Conservation (phyloP, 1,140 invertebrate species). For the Drosophila bipectinata region DNA sequence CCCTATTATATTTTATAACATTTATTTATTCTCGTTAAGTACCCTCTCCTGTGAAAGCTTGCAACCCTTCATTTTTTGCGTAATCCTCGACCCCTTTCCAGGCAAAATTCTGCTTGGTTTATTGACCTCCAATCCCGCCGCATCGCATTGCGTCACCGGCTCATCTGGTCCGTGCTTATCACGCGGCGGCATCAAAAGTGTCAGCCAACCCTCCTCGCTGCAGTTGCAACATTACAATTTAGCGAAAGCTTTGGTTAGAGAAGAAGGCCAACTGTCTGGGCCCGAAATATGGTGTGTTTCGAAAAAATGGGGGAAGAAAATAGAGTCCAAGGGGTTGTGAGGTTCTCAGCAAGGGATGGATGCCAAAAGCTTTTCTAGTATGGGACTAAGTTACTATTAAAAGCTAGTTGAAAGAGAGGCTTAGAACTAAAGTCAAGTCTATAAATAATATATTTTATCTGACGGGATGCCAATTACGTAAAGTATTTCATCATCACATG, state of each 20-base stretch:
- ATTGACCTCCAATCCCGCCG: slow-evolving; percentile 53
- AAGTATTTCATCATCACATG: slow-evolving; percentile 5
- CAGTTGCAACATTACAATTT: slow-evolving; percentile 48
- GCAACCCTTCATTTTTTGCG: slow-evolving; percentile 25
- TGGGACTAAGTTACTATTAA: slow-evolving; percentile 41
- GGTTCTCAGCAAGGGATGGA: not conserved
- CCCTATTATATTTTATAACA: too few species aligned
- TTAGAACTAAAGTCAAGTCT: too few species aligned
- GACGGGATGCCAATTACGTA: too few species aligned
- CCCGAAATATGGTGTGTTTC: slow-evolving; percentile 11
- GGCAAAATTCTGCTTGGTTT: slow-evolving; percentile 40
- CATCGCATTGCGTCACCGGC: slow-evolving; percentile 51
- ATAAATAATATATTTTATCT: too few species aligned
- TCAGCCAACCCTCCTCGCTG: slow-evolving; percentile 23
- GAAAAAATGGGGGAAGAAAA: slow-evolving; percentile 2
- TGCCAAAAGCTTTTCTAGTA: not conserved
- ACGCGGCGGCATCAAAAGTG: slow-evolving; percentile 53
- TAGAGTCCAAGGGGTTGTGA: not conserved
- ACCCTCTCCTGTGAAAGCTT: slow-evolving; percentile 13
- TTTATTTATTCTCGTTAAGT: not conserved
- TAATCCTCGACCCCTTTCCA: slow-evolving; percentile 9
- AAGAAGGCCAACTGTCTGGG: slow-evolving; percentile 39
- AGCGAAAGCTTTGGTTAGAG: slow-evolving; percentile 40
- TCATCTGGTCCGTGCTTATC: slow-evolving; percentile 45
- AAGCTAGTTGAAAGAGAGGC: slow-evolving; percentile 10